Conservation (phyloP, 1,140 invertebrate genomes). For the Coelopa frigida region DNA sequence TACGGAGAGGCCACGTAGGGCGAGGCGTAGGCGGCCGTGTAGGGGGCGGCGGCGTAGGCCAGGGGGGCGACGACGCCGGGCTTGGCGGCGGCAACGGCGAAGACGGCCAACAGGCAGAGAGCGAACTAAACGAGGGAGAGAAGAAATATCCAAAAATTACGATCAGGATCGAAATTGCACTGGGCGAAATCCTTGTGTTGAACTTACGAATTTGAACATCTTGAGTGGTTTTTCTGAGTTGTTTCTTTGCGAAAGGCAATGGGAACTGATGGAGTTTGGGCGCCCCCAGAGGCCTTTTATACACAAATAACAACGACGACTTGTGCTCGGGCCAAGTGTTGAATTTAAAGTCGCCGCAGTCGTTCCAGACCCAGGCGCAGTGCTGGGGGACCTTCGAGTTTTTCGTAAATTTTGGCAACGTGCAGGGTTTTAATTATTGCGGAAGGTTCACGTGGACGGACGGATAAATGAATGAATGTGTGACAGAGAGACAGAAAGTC, state of each 20-base stretch:
- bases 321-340: no score
- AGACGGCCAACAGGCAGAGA: conserved; percentile 33
- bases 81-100: conserved; percentile 19
- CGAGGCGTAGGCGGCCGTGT: conserved; percentile 11
- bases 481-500: no score
- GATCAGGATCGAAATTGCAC: neutral
- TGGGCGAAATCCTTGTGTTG: neutral
- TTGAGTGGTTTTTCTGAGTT: conserved; percentile 16
- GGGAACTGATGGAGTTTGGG: neutral
- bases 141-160: neutral
- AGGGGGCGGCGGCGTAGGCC: conserved; percentile 24
- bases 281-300: no score
- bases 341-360: no score
- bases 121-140: conserved; percentile 23
- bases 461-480: no score
- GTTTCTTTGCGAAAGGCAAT: conserved; percentile 6
- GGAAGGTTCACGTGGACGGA: no score
- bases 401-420: no score
- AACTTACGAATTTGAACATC: conserved; percentile 44
- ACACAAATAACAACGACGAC: no score
- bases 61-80: conserved; percentile 6
- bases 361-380: no score
- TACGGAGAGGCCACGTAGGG: conserved; percentile 8
- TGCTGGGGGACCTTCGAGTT: no score
- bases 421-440: no score